Conservation (phyloP, 2,888 invertebrate species). For the Rhagophthalmus giganteus region DNA sequence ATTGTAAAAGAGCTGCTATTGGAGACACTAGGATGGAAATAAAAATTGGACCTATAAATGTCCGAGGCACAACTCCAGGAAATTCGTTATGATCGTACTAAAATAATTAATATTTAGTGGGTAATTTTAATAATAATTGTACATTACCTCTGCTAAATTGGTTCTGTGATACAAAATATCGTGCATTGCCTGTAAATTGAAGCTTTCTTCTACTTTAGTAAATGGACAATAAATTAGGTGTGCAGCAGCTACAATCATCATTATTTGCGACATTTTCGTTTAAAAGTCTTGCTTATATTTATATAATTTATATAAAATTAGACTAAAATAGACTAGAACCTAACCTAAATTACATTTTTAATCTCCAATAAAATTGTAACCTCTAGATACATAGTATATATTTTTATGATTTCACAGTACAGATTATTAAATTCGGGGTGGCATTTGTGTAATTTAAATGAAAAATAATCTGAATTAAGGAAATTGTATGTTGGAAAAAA, state of each 20-base stretch:
- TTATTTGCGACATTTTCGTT: constrained; percentile 79
- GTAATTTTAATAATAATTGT: constrained; percentile 8
- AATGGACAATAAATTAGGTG: constrained; percentile 89
- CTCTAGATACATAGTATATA: no score
- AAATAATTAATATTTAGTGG: constrained; percentile 42
- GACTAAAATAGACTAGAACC: constrained; percentile 45
- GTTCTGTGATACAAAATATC: constrained; percentile 88
- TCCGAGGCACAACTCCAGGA: constrained; percentile 96
- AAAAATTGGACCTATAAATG: constrained; percentile 89
- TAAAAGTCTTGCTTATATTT: constrained; percentile 37
- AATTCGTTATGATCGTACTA: constrained; percentile 98
- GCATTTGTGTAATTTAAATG: no score
- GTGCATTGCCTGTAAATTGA: constrained; percentile 97
- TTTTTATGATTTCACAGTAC: no score
- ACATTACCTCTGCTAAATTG: constrained; percentile 80
- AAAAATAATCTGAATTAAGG: no score
- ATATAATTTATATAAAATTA: constrained; percentile 40
- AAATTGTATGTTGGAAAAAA: no score
- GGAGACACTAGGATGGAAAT: constrained; percentile 81
- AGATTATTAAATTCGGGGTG: no score
- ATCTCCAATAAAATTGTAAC: constrained; percentile 6
- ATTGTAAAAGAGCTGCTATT: constrained; percentile 67
- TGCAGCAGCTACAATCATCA: constrained; percentile 74
- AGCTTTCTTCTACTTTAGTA: constrained; percentile 99
- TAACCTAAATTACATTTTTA: constrained; percentile 37